These are phyloP conservation scores for Amazonetta brasiliensis DNA, from an alignment of 2,797 vertebrate genomes.

Conservation along the genomic window DNA sequence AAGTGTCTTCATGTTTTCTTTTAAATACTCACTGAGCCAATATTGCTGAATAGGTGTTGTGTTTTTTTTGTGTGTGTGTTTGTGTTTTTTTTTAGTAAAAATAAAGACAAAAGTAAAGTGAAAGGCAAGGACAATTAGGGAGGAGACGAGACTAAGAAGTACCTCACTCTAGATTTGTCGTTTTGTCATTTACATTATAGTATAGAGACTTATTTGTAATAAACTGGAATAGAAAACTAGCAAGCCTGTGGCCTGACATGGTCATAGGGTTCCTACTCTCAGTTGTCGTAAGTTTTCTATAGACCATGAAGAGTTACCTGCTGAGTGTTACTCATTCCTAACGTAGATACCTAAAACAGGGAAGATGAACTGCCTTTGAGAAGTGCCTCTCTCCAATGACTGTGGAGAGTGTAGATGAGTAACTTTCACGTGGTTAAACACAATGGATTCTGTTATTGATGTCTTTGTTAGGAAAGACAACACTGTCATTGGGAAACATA, in stretches of 20 bases:
- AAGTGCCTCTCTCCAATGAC: not conserved
- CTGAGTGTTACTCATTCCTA: not conserved
- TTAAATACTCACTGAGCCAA: not conserved
- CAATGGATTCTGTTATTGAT: not conserved
- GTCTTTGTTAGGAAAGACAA: not conserved
- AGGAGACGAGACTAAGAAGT: not conserved
- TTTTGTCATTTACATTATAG: not conserved
- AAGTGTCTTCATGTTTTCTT: not conserved
- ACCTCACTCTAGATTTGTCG: not conserved
- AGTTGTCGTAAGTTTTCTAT: not conserved
- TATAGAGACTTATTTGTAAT: not conserved
- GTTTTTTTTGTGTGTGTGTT: too few species aligned
- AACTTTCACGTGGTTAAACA: not conserved
- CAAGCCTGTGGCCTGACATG: not conserved
- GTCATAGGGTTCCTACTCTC: not conserved
- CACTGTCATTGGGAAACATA: rapidly evolving
- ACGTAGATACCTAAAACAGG: not conserved
- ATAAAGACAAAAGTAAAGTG: not conserved
- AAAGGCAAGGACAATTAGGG: not conserved
- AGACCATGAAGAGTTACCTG: not conserved
- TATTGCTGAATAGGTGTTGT: not conserved
- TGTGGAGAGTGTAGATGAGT: not conserved
- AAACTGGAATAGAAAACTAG: not conserved
- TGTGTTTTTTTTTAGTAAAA: not conserved
- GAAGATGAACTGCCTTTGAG: not conserved